Conservation (phyloP, 2,113 vertebrate genomes). For the Osmerus mordax region DNA sequence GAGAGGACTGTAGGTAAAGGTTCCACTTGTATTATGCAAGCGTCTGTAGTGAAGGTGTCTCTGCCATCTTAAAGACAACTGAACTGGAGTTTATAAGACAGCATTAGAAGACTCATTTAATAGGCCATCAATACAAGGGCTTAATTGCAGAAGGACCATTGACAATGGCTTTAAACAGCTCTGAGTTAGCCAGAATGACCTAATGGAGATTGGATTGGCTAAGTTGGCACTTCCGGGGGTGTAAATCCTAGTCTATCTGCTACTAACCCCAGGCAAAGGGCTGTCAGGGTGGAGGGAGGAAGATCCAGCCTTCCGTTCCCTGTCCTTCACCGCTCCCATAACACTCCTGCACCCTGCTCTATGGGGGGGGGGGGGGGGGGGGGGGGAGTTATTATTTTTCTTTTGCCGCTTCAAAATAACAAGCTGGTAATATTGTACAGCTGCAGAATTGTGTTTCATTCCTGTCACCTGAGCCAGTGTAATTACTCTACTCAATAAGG, state of each 20-base stretch:
- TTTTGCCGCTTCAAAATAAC: no score
- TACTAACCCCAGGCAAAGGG: conserved; percentile 45
- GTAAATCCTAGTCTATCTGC: conserved; percentile 77
- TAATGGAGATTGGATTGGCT: conserved; percentile 85
- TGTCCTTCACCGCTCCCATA: no score
- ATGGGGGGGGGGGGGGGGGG: no score
- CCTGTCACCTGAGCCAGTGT: no score
- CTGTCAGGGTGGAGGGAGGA: neutral
- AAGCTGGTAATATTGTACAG: no score
- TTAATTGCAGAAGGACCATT: conserved; percentile 92
- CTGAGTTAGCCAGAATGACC: conserved; percentile 83
- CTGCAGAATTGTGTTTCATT: no score
- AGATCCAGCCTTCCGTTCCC: no score
- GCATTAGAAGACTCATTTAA: conserved; percentile 86
- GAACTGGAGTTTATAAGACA: conserved; percentile 50
- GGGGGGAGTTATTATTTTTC: no score
- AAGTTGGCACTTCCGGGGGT: conserved; percentile 73
- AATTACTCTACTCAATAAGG: no score
- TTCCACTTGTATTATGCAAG: conserved; percentile 24
- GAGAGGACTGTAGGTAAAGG: conserved; percentile 9
- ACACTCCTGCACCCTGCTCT: no score
- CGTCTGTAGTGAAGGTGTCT: neutral
- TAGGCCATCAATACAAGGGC: conserved; percentile 86
- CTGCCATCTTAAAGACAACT: neutral
- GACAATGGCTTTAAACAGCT: conserved; percentile 89